phyloP scores from a whole-genome alignment of 2,797 vertebrate genomes.

The Anguilla megastoma region DNA sequence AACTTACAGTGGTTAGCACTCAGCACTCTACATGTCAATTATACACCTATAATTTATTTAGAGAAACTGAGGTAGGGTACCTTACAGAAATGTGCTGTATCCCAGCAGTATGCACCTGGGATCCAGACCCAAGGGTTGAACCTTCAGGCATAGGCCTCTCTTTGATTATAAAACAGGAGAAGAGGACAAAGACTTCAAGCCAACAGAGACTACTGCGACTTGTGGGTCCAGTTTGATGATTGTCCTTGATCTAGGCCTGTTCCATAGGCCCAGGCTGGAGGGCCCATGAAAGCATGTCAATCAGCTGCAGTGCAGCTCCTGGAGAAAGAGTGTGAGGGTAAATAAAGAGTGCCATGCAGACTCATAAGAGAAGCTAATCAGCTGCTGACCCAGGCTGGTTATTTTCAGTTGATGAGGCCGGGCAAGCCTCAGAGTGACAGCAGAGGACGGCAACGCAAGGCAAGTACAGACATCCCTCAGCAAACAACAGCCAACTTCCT shows the following conservation, averaged over 20 bases:
- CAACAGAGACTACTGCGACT: neutral
- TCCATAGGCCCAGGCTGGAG: neutral
- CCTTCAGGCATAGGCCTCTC: neutral
- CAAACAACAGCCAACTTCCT: slow-evolving; percentile 40
- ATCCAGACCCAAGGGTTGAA: neutral
- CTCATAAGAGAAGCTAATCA: slow-evolving; percentile 70
- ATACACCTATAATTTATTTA: neutral
- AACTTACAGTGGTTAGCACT: neutral
- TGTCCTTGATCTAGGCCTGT: neutral
- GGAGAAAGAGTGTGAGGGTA: neutral
- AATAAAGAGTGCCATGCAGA: neutral
- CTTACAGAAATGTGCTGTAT: neutral
- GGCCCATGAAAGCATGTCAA: neutral
- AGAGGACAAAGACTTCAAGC: neutral
- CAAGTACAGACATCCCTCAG: slow-evolving; percentile 58
- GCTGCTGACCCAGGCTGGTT: slow-evolving; percentile 86
- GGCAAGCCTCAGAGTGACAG: slow-evolving; percentile 74
- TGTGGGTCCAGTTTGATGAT: neutral
- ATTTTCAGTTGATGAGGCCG: slow-evolving; percentile 74
- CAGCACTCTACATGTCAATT: neutral
- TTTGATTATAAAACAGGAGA: neutral
- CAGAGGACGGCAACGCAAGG: slow-evolving; percentile 75
- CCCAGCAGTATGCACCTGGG: neutral
- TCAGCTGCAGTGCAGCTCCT: neutral
- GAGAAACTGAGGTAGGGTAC: neutral